Evolutionary conservation across 2,113 vertebrate genomes (phyloP), one percentile per base, ranked within the genome.

Genomic region (Urocolius indicus): DNA sequence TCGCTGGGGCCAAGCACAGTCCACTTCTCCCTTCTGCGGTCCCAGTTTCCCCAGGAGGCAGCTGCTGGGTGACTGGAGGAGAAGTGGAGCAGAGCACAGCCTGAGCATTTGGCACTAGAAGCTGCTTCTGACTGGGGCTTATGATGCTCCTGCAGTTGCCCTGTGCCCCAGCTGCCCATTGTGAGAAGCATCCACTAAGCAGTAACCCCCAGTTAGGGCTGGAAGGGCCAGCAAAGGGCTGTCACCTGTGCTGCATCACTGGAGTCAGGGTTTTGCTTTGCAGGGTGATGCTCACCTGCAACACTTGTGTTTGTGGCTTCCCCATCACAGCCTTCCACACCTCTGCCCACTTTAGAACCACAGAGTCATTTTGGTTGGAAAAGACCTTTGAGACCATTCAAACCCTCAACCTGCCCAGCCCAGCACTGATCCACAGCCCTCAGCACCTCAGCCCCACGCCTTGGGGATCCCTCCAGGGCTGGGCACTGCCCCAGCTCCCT

Each of bases 271-370:
- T 52, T 89, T 59, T 58, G 55, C 78, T 59, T 29, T 16, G 8
- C 4, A 6, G 65, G 22, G 52, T 43, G 66, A 30, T 65, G 52
- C 30, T 62, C 63, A 26, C 76, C 43, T 4, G 45, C 15, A 15
- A 22, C 21, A 9, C 41, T 2, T 0, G 1, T 2, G 3, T n/a
- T 63, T 1, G 8, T 27, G 43, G 8, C 14, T 46, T n/a, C 17
- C 27, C 26, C 15, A n/a, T 22, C 15, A 3, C 43, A 30, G 11
- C n/a, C 22, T n/a, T 48, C 69, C 54, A 5, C 20, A 0, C 59
- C 2, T 12, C 5, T 69, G 55, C 65, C 16, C 59, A 48, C 76
- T 49, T 54, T 3, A 41, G 38, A 41, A 41, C 12, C 38, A 41
- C 38, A 41, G 38, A 41, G 38, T 41, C 38, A 41, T 41, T 41